phyloP scores from a whole-genome alignment of 2,888 invertebrate genomes.

The Encarsia formosa region DNA sequence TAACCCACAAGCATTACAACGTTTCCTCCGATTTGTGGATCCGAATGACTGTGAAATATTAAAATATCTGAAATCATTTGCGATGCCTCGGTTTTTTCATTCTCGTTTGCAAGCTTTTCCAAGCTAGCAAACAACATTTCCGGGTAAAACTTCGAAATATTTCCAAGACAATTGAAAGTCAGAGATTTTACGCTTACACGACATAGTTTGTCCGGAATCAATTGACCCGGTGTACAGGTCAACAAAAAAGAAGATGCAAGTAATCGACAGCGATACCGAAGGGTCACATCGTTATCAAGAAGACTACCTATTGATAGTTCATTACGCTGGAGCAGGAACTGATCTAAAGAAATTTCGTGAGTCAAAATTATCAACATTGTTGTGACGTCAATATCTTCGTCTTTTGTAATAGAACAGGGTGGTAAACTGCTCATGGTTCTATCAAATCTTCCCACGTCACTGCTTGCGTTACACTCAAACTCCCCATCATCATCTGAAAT shows the following conservation, averaged over 20 bases:
- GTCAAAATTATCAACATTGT: constrained; percentile 35
- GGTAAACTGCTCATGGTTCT: constrained; percentile 15
- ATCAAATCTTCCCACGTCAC: constrained; percentile 36
- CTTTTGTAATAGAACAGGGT: constrained; percentile 16
- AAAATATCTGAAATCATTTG: constrained; percentile 71
- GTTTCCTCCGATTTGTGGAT: constrained; percentile 78
- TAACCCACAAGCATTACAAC: constrained; percentile 65
- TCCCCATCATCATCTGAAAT: constrained; percentile 36
- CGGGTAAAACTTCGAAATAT: constrained; percentile 71
- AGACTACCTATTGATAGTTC: constrained; percentile 65
- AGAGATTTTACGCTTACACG: constrained; percentile 89
- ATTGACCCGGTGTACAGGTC: constrained; percentile 57
- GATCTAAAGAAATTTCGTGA: constrained; percentile 20
- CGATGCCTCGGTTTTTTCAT: constrained; percentile 34
- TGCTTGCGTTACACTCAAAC: constrained; percentile 40
- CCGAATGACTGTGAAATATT: constrained; percentile 66
- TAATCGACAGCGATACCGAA: constrained; percentile 70
- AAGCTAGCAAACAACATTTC: constrained; percentile 63
- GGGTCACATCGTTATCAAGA: constrained; percentile 61
- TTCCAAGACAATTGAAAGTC: constrained; percentile 75
- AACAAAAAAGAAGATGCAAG: constrained; percentile 71
- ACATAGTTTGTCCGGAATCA: constrained; percentile 70
- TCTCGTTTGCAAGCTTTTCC: constrained; percentile 40
- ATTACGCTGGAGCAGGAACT: constrained; percentile 41
- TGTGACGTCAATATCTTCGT: constrained; percentile 34